These are phyloP conservation scores for Armadillidium nasatum DNA, from an alignment of 1,140 invertebrate species.

Conservation along the genomic window DNA sequence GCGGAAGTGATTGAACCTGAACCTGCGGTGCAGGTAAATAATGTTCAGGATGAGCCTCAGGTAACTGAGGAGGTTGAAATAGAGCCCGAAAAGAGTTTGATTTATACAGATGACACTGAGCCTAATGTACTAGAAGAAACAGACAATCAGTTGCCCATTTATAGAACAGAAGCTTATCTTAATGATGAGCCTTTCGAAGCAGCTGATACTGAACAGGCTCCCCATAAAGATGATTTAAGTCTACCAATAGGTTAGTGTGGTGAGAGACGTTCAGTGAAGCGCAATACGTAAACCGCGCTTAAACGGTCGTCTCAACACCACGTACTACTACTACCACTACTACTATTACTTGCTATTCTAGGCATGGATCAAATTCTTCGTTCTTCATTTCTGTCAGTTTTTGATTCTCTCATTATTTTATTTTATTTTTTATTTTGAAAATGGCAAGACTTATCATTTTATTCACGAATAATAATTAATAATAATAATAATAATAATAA, in stretches of 20 bases:
- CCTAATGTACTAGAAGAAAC: background rate
- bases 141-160: background rate
- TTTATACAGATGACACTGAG: background rate
- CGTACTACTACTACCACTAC: no score
- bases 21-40: constrained; percentile 8
- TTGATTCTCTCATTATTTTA: background rate
- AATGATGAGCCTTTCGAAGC: background rate
- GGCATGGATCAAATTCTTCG: background rate
- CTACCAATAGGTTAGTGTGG: constrained; percentile 2
- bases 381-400: background rate
- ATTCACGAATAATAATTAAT: background rate
- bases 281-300: background rate
- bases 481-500: constrained; percentile 10
- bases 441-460: background rate
- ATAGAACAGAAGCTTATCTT: background rate
- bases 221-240: background rate
- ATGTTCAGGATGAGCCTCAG: constrained; percentile 30
- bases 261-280: background rate
- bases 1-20: constrained; percentile 31
- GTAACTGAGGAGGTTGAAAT: background rate
- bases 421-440: background rate
- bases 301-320: background rate
- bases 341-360: background rate
- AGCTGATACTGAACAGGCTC: background rate
- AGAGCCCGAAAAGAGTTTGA: background rate